Evolutionary conservation across 1,140 invertebrate species (phyloP).

Genomic region (Hormaphis cornu): DNA sequence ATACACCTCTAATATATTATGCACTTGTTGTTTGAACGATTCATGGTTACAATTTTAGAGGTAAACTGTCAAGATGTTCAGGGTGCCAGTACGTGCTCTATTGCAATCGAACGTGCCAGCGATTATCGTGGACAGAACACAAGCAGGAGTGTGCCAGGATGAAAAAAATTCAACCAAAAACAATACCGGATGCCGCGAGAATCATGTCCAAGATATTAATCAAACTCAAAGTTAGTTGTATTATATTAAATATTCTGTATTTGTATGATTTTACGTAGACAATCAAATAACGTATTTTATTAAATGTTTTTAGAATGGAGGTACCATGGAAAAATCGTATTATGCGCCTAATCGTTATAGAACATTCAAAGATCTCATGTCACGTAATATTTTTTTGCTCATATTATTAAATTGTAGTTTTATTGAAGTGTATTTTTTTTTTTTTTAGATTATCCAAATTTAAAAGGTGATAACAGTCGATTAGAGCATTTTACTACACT

Average conservation of each 20-base stretch:
- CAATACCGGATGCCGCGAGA: slow-evolving; percentile 61
- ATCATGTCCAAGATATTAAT: slow-evolving; percentile 63
- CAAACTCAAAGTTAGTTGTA: slow-evolving; percentile 46
- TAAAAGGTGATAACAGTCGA: slow-evolving; percentile 58
- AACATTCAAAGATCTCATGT: slow-evolving; percentile 74
- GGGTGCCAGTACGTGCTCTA: slow-evolving; percentile 72
- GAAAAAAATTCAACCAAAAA: slow-evolving; percentile 53
- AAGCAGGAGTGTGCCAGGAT: slow-evolving; percentile 66
- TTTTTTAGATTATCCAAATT: slow-evolving; percentile 63
- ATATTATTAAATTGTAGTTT: not conserved
- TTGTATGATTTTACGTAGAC: not conserved
- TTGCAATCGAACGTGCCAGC: slow-evolving; percentile 64
- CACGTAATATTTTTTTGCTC: slow-evolving; percentile 53
- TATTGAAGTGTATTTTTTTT: not conserved
- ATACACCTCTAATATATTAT: not conserved
- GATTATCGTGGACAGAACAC: slow-evolving; percentile 62
- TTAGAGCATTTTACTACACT: slow-evolving; percentile 67
- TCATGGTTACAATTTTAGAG: slow-evolving; percentile 46
- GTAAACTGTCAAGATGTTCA: slow-evolving; percentile 61
- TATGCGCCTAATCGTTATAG: slow-evolving; percentile 52
- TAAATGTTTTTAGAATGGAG: not conserved
- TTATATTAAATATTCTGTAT: not conserved
- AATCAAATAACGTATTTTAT: not conserved
- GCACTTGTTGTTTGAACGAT: not conserved
- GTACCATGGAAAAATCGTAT: slow-evolving; percentile 48